A percentile compares a stretch with the other conserved stretches of the same genome.
Evolutionary conservation across 1,140 invertebrate species (phyloP).

Genomic region (Mycetomoellerius zeteki): DNA sequence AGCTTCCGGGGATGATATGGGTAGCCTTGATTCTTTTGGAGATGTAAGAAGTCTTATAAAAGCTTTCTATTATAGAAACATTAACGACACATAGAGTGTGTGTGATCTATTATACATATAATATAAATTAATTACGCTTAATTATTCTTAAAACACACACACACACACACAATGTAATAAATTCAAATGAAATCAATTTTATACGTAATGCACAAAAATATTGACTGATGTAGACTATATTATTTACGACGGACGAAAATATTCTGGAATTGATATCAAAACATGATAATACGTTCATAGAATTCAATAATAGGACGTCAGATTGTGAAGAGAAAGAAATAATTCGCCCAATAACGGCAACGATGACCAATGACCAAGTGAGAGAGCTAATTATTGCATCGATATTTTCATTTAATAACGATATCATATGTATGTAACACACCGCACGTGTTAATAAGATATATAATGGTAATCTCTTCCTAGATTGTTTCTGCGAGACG

Average conservation of each 20-base stretch:
- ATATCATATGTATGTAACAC: background rate
- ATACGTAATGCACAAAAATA: constrained; percentile 44
- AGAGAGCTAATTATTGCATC: constrained; percentile 9
- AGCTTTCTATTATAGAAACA: no score
- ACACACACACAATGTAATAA: background rate
- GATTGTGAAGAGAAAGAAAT: constrained; percentile 77
- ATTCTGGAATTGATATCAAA: constrained; percentile 92
- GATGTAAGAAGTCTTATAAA: constrained; percentile 89
- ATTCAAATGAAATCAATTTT: constrained; percentile 10
- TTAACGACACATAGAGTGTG: no score
- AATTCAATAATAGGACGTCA: constrained; percentile 83
- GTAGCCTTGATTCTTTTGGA: constrained; percentile 91
- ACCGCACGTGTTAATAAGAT: background rate
- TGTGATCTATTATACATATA: no score
- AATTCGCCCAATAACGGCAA: constrained; percentile 88
- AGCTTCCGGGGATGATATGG: constrained; percentile 91
- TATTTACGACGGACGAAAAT: constrained; percentile 92
- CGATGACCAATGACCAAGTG: constrained; percentile 77
- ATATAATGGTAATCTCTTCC: background rate
- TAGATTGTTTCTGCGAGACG: constrained; percentile 56
- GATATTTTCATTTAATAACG: background rate
- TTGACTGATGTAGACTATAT: constrained; percentile 90
- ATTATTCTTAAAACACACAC: no score
- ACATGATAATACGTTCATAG: constrained; percentile 91
- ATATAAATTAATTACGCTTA: no score